Base-by-base conservation (phyloP, 2,797 vertebrate genomes). In the Melanotaenia pygmaea region DNA sequence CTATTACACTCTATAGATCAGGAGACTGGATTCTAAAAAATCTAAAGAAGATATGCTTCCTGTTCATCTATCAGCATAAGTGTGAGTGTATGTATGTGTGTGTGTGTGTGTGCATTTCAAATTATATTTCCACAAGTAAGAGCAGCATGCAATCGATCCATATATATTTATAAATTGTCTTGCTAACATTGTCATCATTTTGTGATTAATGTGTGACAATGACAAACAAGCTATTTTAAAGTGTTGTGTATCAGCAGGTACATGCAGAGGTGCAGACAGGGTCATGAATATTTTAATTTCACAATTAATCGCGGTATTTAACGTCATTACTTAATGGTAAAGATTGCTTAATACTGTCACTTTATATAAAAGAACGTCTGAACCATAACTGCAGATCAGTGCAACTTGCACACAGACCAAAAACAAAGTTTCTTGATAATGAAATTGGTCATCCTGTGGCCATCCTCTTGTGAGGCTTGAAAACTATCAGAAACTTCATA, bases 1-100 rank as follows among this genome's bases (percentile, higher is more conserved):
- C 88, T 89, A 89, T 92, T 92, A 92, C 87, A 89, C 88, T 86
- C 80, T 72, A 88, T 87, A 92, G 88, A 92, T 91, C 89, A 86
- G 79, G 76, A 72, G 60, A 72, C 14, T 68, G 47, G 56, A 57
- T 64, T 59, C 37, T 54, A 72, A 71, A 73, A 76, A 74, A 90
- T 88, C 83, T 83, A 78, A 85, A 80, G 78, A 83, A 81, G 81
- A 89, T 91, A 87, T 86, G 88, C 72, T 87, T 30, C 75, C 67
- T 78, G 72, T 81, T 83, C 78, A 71, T 83, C 74, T 82, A 70
- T 70, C 75, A 84, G 72, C 64, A 65, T 51, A 71, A 61, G 66
- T 77, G 35, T 86, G 79, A 70, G 79, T 51, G 26, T 68, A 88
- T 80, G 57, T 82, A 80, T 34, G 32, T 86, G 79, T 73, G 79